Base-by-base conservation (phyloP, 2,113 vertebrate species). In the Elephas maximus region DNA sequence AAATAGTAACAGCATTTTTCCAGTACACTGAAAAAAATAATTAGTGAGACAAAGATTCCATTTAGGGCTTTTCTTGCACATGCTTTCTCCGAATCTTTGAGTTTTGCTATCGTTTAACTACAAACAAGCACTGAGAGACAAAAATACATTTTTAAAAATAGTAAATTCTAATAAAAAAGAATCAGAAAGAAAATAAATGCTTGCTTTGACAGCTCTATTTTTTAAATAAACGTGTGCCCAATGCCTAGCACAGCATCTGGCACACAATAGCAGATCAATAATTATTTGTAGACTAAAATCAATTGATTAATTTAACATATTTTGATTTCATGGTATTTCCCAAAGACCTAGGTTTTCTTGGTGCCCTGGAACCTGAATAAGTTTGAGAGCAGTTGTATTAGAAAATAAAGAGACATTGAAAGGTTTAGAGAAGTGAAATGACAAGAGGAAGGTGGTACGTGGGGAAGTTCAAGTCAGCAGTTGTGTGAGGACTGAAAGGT, bases 71-170 rank as follows among this genome's bases (percentile, higher is more conserved):
- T 88, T 90, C 24, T 73, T 14, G 33, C 21, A 48, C 15, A 77
- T 69, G 62, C 71, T 48, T 92, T 88, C 84, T 91, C 83, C 62
- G 24, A 88, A 48, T 77, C 37, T 88, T 92, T 92, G 28, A 77
- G 23, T 92, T 88, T 83, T 69, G 28, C 8, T 82, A n/a, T 53
- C 91, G 2, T 24, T 81, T 23, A 45, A 8, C 6, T 41, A 67
- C 8, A 83, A 37, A 82, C 4, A 88, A 37, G 18, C 41, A 88
- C 53, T 41, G n/a, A 81, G 11, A 77, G 57, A 60, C 51, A 80
- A 84, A 53, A 77, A 63, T 15, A 93, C 65, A 3, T 71, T 62
- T 30, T 71, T 48, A 2, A 88, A 79, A 69, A 85, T 17, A 65
- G 26, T 81, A 80, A 87, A 65, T 60, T 7, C 44, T 44, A 71